Base-by-base conservation (phyloP, 64 coral and sea anemone species). In the Hydrozoanthus tunicans region DNA sequence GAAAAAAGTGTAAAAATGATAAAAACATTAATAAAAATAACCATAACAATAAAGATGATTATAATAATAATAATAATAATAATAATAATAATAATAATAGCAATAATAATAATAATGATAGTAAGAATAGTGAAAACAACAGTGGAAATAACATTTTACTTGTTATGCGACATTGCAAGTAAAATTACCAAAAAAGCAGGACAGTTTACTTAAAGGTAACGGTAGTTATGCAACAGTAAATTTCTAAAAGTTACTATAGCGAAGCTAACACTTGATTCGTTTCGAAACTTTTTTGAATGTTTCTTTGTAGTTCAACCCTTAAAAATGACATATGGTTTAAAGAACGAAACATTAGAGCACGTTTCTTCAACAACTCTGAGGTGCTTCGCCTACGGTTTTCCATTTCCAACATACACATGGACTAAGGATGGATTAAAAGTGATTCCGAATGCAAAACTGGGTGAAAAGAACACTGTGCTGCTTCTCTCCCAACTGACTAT, bases 391-490 rank as follows among this genome's bases (percentile, higher is more conserved):
- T 15, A 63, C 32, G 79, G 79, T 14, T 81, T 59, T 81, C 79
- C 79, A 5, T 81, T 81, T 81, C 79, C 79, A 11, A 81, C 23
- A 3, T 81, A 81, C 58, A 81, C 79, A 11, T 81, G 79, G 79
- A 81, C 58, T 5, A 81, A 81, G 14, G 59, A 81, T 61, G 79
- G 79, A 63, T 81, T 23, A 51, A 63, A 23, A 10, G 79, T 81
- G 20, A 81, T 81, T 27, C 79, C 79, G 5, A 64, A 81, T 6
- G 59, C 58, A 25, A 61, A 27, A 63, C 6, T 81, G 58, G 11
- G 12, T 12, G 79, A 81, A 14, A 27, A 43, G 15, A 81, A 81
- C 79, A 81, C 79, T 11, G 59, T 81, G 24, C 1, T 81, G 58
- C 59, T 5, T 24, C 58, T 81, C 9, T 81, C 58, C 9, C 79